Conservation (phyloP, 2,113 vertebrate species). For the Carlito syrichta region DNA sequence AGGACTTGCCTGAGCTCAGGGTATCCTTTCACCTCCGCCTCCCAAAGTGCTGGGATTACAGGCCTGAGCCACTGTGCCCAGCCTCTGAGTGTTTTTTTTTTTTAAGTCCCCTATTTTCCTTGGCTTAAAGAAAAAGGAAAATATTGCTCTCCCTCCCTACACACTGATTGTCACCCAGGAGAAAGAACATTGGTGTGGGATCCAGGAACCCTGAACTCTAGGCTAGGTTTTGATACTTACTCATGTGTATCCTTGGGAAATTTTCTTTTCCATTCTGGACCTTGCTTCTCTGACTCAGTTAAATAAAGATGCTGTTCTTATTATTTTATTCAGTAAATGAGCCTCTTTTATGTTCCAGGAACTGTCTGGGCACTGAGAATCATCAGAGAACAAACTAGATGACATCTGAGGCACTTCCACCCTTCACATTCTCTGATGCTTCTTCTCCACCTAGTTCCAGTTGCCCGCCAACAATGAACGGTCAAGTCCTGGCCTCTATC, state of each 20-base stretch:
- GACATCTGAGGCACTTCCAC: background rate
- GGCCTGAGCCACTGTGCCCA: no score
- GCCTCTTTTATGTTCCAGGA: background rate
- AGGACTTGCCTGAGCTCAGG: no score
- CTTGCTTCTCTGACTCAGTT: background rate
- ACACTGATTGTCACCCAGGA: background rate
- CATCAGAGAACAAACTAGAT: background rate
- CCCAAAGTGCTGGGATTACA: no score
- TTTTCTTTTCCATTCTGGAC: background rate
- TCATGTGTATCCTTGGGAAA: background rate
- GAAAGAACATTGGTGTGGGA: background rate
- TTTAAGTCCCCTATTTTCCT: background rate
- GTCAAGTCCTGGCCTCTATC: background rate
- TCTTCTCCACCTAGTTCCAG: background rate
- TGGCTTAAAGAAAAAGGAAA: background rate
- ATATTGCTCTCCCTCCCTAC: fast-evolving
- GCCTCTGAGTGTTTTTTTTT: no score
- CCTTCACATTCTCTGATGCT: background rate
- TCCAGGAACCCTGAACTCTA: background rate
- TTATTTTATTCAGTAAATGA: background rate
- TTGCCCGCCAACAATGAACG: fast-evolving
- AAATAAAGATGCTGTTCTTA: background rate
- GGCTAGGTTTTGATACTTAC: background rate
- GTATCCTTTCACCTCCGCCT: no score
- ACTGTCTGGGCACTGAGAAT: background rate